Base-by-base conservation (phyloP, 92 coral and sea anemone species). In the Porites lobata region DNA sequence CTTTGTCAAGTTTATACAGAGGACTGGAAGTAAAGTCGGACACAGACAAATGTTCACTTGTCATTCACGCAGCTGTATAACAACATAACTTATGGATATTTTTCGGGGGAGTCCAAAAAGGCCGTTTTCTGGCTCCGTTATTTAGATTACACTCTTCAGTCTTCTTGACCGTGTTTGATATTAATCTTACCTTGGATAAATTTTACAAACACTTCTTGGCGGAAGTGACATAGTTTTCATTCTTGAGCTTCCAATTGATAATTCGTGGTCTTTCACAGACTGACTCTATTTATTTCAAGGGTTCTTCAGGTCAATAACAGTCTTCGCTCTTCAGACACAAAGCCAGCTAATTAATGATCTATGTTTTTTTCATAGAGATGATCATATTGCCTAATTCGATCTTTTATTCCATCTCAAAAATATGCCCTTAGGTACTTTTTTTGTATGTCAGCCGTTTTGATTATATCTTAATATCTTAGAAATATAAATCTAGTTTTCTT, bases 301-400 rank as follows among this genome's bases (percentile, higher is more conserved):
- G 43, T 59, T 54, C 38, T 65, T 8, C 29, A 18, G 50, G 15
- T 82, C 69, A 69, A 71, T 70, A 71, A 82, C 50, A 58, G 78
- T 82, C 71, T 82, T 71, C 1, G 69, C 86, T 69, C 66, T 56
- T 67, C 6, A 82, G 58, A 69, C 43, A 82, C 86, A 82, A 82
- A 82, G 86, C 86, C 17, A 53, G 86, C 58, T 82, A 82, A 82
- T 82, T 82, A 82, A 82, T 70, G 69, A 71, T 50, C 77, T 63
- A 61, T 69, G 38, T 57, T 82, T 82, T 15, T 69, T 51, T 29
- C 78, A 82, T 15, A 67, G 52, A 14, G 26, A 32, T 52, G 75
- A 58, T 18, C 20, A 22, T 62, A 14, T 0, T 18, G 14, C 52
- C 58, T 65, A 81, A 70, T 70, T 82, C 58, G 53, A 43, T 71